phyloP scores from a whole-genome alignment of 2,888 invertebrate genomes.

The Agrochola lychnidis region DNA sequence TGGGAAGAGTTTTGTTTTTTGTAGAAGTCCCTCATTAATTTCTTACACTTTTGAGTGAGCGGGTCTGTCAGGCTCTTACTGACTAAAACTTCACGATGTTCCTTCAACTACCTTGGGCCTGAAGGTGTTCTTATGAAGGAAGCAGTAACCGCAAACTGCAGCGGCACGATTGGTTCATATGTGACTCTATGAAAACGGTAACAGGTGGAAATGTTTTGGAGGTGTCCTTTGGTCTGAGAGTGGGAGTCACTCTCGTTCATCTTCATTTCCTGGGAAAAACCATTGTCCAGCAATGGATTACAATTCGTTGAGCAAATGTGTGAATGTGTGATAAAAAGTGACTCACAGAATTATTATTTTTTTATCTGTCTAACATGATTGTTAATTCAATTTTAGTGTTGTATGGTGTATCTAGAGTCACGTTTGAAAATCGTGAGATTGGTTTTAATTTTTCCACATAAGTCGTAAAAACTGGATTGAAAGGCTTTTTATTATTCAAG shows the following conservation, averaged over 20 bases:
- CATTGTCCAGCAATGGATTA: neutral
- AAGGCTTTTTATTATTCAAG: neutral
- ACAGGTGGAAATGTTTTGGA: no score
- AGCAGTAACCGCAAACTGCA: no score
- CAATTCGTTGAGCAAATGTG: neutral
- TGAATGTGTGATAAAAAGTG: conserved; percentile 16
- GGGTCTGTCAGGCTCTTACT: no score
- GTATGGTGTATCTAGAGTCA: neutral
- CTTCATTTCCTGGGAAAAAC: neutral
- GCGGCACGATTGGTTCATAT: no score
- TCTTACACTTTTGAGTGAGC: no score
- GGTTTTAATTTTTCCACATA: neutral
- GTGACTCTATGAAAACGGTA: no score
- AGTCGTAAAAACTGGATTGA: neutral
- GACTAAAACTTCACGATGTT: no score
- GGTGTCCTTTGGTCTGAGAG: neutral
- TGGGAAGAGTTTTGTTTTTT: no score
- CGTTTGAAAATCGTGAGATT: neutral
- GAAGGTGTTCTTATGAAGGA: no score
- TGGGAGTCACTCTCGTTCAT: neutral
- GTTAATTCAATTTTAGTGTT: conserved; percentile 13
- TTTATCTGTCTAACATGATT: conserved; percentile 29
- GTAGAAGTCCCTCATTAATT: no score
- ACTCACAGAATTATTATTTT: conserved; percentile 23
- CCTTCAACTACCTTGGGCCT: no score